These are phyloP conservation scores for Psix sp. DNA, from an alignment of 1,140 invertebrate species.

Conservation along the genomic window DNA sequence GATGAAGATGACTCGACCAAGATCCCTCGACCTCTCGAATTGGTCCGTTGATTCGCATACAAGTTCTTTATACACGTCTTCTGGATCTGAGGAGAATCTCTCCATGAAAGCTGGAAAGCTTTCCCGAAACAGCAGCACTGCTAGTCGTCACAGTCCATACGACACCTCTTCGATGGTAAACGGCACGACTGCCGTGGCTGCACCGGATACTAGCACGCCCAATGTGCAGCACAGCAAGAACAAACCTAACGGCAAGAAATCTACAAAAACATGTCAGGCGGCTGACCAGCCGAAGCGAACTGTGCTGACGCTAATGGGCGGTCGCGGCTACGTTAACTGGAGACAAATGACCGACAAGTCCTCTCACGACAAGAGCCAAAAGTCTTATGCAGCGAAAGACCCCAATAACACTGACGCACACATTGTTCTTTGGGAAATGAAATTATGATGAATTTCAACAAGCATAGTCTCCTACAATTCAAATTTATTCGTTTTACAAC, in stretches of 20 bases:
- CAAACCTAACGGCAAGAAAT: constrained; percentile 65
- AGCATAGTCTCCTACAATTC: too few species aligned
- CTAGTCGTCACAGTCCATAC: constrained; percentile 80
- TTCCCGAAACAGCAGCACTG: constrained; percentile 84
- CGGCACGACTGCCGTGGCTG: constrained; percentile 20
- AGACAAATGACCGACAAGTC: constrained; percentile 77
- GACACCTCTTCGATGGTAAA: constrained; percentile 63
- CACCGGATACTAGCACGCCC: constrained; percentile 25
- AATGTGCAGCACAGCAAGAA: constrained; percentile 35
- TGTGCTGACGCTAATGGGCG: constrained; percentile 90
- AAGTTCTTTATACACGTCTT: constrained; percentile 87
- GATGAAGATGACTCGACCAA: constrained; percentile 87
- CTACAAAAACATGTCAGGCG: constrained; percentile 68
- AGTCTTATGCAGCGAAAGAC: constrained; percentile 73
- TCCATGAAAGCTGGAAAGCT: constrained; percentile 81
- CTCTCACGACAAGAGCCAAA: constrained; percentile 68
- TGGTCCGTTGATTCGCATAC: constrained; percentile 92
- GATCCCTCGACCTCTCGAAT: constrained; percentile 89
- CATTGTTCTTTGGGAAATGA: constrained; percentile 93
- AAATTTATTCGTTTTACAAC: too few species aligned
- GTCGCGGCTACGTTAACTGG: constrained; percentile 91
- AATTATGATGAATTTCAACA: constrained; percentile 80
- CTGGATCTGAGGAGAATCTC: constrained; percentile 88
- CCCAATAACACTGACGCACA: constrained; percentile 88
- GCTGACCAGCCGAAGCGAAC: constrained; percentile 82